These are phyloP conservation scores for Elaeidobius kamerunicus DNA, from an alignment of 2,888 invertebrate species.

Conservation along the genomic window DNA sequence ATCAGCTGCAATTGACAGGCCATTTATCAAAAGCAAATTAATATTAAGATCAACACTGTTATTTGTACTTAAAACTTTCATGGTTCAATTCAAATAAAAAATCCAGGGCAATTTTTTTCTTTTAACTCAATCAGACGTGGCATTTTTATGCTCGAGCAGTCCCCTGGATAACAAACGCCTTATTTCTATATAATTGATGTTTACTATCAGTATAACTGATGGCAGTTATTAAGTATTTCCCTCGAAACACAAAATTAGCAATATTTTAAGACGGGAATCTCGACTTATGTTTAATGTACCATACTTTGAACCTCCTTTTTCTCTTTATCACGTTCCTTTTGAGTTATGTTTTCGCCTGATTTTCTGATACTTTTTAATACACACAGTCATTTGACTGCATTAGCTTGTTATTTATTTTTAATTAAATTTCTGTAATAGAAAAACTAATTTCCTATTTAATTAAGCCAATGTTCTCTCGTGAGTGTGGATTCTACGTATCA, in stretches of 20 bases:
- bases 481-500: no score
- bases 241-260: conserved; percentile 3
- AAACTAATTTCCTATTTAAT: no score
- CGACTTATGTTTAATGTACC: conserved; percentile 6
- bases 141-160: no score
- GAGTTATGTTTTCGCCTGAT: conserved; percentile 2
- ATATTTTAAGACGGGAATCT: conserved; percentile 8
- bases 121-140: background rate
- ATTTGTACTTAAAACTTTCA: no score
- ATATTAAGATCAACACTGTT: no score
- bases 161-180: background rate
- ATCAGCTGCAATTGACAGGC: no score
- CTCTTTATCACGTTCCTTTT: conserved; percentile 4
- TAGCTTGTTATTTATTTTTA: no score
- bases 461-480: no score
- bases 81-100: background rate
- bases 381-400: conserved; percentile 6
- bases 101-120: background rate
- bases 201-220: background rate
- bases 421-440: no score
- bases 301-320: conserved; percentile 2
- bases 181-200: background rate
- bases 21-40: no score
- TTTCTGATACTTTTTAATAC: conserved; percentile 10
- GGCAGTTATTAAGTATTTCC: background rate